Evolutionary conservation across 2,888 invertebrate species (phyloP).

Genomic region (Eutolmus rufibarbis): DNA sequence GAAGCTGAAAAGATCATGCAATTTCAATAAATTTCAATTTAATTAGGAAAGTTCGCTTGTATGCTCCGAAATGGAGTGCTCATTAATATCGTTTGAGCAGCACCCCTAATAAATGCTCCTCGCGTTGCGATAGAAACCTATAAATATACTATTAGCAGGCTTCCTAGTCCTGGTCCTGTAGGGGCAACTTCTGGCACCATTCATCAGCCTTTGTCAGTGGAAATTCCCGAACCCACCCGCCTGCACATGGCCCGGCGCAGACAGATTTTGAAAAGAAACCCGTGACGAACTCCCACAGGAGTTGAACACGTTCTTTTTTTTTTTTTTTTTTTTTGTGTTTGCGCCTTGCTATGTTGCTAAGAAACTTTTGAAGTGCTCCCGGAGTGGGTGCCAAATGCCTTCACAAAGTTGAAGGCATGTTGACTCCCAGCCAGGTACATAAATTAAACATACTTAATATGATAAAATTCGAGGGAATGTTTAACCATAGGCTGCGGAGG

Average conservation of each 20-base stretch:
- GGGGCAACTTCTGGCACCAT: not conserved
- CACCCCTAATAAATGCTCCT: not conserved
- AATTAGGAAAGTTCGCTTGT: not conserved
- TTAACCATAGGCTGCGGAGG: not conserved
- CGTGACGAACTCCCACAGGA: not conserved
- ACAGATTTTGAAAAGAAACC: not conserved
- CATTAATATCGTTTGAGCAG: not conserved
- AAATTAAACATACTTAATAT: not conserved
- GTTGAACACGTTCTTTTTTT: not conserved
- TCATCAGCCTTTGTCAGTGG: not conserved
- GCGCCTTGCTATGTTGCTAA: not conserved
- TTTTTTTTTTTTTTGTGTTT: not conserved
- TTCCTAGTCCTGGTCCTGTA: not conserved
- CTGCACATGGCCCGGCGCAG: not conserved
- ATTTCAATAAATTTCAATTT: conserved; percentile 21
- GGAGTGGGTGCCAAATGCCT: not conserved
- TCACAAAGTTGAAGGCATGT: not conserved
- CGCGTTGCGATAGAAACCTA: not conserved
- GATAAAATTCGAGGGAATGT: not conserved
- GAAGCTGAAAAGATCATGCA: not conserved
- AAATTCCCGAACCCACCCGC: not conserved
- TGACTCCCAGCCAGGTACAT: not conserved
- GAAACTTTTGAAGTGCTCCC: not conserved
- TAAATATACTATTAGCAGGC: not conserved
- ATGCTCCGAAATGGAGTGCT: not conserved